These are phyloP conservation scores for Marronus borbonicus DNA, from an alignment of 2,888 invertebrate genomes.

Conservation along the genomic window DNA sequence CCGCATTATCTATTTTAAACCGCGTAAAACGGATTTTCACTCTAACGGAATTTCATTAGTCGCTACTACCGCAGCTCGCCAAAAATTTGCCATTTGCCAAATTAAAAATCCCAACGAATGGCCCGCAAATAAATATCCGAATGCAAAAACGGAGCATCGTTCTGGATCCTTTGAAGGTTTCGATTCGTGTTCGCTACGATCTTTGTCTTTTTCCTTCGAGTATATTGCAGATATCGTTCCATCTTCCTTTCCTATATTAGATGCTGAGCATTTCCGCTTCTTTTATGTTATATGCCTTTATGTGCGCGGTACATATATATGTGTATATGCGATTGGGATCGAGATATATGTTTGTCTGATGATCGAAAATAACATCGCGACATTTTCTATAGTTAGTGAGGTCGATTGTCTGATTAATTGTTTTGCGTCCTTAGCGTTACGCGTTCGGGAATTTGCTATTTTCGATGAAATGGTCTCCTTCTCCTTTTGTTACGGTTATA, in stretches of 20 bases:
- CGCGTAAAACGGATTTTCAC: conserved; percentile 65
- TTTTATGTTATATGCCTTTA: conserved; percentile 13
- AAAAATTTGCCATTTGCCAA: conserved; percentile 71
- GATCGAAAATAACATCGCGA: conserved; percentile 27
- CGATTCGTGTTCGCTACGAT: conserved; percentile 2
- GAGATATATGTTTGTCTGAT: neutral
- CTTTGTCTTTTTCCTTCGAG: neutral
- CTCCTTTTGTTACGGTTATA: neutral
- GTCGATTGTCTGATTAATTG: conserved; percentile 31
- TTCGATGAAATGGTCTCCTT: conserved; percentile 15
- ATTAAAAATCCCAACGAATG: conserved; percentile 62
- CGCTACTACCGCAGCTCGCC: conserved; percentile 59
- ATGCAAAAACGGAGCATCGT: neutral
- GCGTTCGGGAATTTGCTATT: conserved; percentile 19
- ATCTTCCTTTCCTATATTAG: neutral
- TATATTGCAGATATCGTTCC: neutral
- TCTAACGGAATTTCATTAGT: conserved; percentile 65
- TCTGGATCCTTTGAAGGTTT: conserved; percentile 1
- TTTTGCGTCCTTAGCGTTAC: neutral
- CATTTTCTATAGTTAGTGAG: conserved; percentile 20
- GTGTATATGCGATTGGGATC: neutral
- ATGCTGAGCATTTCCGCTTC: neutral
- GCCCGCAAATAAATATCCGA: conserved; percentile 11
- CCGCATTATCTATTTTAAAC: conserved; percentile 63
- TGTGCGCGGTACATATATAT: neutral